Evolutionary conservation across 1,140 invertebrate species (phyloP).

Genomic region (Mizuhopecten yessoensis): DNA sequence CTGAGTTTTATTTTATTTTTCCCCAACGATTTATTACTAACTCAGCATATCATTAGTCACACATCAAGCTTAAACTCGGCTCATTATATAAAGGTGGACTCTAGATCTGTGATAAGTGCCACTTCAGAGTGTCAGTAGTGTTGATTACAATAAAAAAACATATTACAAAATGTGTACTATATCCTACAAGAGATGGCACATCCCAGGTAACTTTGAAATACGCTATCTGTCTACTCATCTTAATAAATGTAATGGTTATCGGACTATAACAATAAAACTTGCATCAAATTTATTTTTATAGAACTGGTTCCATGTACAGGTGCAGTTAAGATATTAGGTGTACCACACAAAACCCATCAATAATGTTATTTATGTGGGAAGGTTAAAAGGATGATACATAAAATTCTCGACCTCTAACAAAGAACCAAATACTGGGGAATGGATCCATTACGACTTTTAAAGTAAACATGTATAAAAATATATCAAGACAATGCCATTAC

Average conservation of each 20-base stretch:
- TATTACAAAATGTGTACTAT: too few species aligned
- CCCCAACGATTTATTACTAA: too few species aligned
- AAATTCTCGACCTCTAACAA: neutral
- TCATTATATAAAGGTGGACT: too few species aligned
- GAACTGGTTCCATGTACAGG: conserved; percentile 2
- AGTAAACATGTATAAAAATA: neutral
- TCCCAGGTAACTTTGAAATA: too few species aligned
- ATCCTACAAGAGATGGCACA: too few species aligned
- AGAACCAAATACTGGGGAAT: neutral
- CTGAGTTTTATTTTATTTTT: too few species aligned
- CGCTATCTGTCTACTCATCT: too few species aligned
- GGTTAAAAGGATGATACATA: conserved; percentile 6
- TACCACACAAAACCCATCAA: neutral
- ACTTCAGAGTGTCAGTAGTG: neutral
- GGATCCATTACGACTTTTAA: too few species aligned
- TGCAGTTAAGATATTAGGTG: neutral
- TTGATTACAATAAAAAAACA: neutral
- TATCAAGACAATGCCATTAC: neutral
- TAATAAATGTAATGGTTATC: too few species aligned
- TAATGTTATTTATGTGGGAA: neutral
- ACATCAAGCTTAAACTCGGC: too few species aligned
- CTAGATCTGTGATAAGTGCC: too few species aligned
- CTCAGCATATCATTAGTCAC: too few species aligned
- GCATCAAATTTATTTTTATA: neutral
- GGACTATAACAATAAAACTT: neutral